A percentile compares a stretch with the other conserved stretches of the same genome.
Evolutionary conservation across 2,113 vertebrate species (phyloP).

Genomic region (Catharus fuscescens): DNA sequence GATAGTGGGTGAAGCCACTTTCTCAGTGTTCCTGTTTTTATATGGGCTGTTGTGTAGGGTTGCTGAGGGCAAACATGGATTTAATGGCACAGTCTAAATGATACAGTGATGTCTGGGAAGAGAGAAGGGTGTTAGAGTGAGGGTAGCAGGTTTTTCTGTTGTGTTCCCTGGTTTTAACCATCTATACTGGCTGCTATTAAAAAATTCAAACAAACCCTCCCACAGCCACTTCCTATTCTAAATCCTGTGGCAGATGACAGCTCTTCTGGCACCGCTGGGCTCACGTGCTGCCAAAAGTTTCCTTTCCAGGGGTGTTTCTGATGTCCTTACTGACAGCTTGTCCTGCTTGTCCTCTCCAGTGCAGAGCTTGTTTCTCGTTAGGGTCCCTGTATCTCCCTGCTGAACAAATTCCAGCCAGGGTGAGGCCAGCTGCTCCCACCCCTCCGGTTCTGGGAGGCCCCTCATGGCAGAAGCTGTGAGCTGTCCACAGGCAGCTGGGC

Average conservation of each 20-base stretch:
- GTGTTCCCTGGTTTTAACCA: neutral
- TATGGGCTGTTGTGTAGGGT: neutral
- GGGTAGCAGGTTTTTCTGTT: neutral
- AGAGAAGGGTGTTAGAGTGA: neutral
- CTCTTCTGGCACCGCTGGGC: neutral
- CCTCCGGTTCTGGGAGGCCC: neutral
- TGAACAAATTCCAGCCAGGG: neutral
- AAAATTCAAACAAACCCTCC: neutral
- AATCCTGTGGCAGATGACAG: neutral
- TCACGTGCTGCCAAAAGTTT: neutral
- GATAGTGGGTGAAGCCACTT: neutral
- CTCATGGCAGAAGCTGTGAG: neutral
- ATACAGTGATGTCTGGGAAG: neutral
- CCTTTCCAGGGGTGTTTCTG: neutral
- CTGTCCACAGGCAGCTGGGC: neutral
- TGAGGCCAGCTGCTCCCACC: neutral
- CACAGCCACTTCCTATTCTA: neutral
- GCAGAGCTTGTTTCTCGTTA: neutral
- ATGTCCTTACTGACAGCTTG: neutral
- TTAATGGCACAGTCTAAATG: neutral
- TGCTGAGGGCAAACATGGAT: neutral
- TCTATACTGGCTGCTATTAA: neutral
- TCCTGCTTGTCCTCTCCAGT: neutral
- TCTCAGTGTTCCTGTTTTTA: neutral
- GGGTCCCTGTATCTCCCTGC: neutral